A percentile compares a stretch with the other conserved stretches of the same genome.
phyloP scores from a whole-genome alignment of 2,888 invertebrate genomes.

The Philaethria dido region DNA sequence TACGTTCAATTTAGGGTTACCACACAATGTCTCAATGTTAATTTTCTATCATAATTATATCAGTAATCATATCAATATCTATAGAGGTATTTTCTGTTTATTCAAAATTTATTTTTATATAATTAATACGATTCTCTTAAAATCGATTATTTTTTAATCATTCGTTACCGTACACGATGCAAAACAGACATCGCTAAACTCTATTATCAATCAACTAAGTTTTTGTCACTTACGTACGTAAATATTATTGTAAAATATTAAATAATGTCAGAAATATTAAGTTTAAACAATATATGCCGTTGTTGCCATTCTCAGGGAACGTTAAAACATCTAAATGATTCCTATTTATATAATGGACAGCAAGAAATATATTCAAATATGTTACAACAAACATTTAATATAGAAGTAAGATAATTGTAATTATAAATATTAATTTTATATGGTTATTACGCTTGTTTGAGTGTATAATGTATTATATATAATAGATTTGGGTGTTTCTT shows the following conservation, averaged over 20 bases:
- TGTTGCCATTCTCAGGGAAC: slow-evolving; percentile 67
- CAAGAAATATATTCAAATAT: slow-evolving; percentile 58
- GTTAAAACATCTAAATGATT: slow-evolving; percentile 56
- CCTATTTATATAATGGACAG: slow-evolving; percentile 49
- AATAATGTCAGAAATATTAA: slow-evolving; percentile 56
- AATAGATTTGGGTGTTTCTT: not conserved
- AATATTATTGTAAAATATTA: slow-evolving; percentile 25
- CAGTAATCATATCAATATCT: no score
- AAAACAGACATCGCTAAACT: not conserved
- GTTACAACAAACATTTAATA: slow-evolving; percentile 59
- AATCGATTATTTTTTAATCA: no score
- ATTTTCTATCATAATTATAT: no score
- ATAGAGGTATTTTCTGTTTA: no score
- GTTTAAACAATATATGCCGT: slow-evolving; percentile 61
- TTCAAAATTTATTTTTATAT: no score
- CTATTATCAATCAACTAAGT: not conserved
- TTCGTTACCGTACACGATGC: no score
- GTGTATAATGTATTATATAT: not conserved
- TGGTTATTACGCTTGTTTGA: not conserved
- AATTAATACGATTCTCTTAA: not conserved
- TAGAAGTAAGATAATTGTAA: slow-evolving; percentile 56
- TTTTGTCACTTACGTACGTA: slow-evolving; percentile 14
- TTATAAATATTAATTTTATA: not conserved
- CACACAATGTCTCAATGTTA: no score
- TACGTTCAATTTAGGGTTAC: no score